These are phyloP conservation scores for Notoglanidium macrostoma DNA, from an alignment of 2,797 vertebrate species.

Conservation along the genomic window DNA sequence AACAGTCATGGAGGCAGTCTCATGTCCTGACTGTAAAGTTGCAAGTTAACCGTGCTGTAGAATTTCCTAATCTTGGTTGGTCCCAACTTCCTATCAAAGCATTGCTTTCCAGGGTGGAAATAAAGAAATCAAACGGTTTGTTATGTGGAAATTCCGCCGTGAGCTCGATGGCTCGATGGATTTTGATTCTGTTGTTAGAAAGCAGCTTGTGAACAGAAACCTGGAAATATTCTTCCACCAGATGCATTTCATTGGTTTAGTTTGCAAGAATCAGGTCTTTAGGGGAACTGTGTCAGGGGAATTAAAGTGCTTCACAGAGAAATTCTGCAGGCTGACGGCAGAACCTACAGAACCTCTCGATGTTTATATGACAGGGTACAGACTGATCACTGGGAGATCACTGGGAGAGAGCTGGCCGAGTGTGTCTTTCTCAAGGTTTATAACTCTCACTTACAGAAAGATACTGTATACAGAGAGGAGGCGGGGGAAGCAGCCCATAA, in stretches of 20 bases:
- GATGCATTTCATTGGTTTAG: conserved; percentile 53
- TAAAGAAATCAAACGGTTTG: conserved; percentile 51
- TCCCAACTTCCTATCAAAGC: conserved; percentile 27
- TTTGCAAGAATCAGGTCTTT: conserved; percentile 33
- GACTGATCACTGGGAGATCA: background rate
- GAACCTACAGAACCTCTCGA: conserved; percentile 18
- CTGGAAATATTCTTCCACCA: conserved; percentile 50
- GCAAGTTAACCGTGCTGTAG: conserved; percentile 17
- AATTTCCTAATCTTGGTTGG: conserved; percentile 36
- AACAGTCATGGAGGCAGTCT: conserved; percentile 70
- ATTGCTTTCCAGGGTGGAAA: conserved; percentile 46
- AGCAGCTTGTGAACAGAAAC: conserved; percentile 43
- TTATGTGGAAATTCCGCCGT: conserved; percentile 44
- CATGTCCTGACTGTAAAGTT: conserved; percentile 65
- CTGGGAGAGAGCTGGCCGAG: conserved; percentile 17
- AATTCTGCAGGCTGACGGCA: conserved; percentile 28
- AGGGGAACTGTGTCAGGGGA: conserved; percentile 21
- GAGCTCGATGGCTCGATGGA: conserved; percentile 22
- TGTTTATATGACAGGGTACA: conserved; percentile 16
- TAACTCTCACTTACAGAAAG: too few species aligned
- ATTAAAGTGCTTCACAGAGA: conserved; percentile 26
- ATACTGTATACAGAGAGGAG: background rate
- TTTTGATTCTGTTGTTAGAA: conserved; percentile 44
- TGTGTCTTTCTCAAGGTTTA: background rate
- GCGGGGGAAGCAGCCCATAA: background rate